Percentiles rank a stretch among this genome's conserved stretches.
phyloP scores from a whole-genome alignment of 2,888 invertebrate genomes.

The Agriotes lineatus region DNA sequence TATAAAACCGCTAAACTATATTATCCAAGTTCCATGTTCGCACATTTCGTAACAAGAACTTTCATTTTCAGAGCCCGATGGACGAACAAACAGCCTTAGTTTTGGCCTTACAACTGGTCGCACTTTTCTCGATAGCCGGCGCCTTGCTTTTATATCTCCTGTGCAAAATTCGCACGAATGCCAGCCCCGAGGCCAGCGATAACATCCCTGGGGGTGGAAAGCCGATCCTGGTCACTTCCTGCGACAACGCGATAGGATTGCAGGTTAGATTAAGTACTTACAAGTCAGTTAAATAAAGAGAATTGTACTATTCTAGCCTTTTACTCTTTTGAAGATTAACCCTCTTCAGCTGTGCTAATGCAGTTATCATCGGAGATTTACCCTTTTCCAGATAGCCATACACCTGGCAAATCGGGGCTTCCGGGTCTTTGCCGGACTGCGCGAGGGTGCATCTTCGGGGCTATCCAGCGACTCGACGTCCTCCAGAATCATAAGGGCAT shows the following conservation, averaged over 20 bases:
- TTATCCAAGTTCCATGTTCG: not conserved
- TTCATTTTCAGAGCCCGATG: constrained; percentile 66
- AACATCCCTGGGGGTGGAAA: constrained; percentile 74
- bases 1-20: not conserved
- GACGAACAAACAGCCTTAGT: constrained; percentile 86
- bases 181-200: constrained; percentile 64
- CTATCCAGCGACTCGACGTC: constrained; percentile 71
- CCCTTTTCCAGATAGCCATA: constrained; percentile 71
- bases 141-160: constrained; percentile 83
- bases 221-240: constrained; percentile 83
- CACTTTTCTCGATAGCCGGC: constrained; percentile 86
- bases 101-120: constrained; percentile 83
- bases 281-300: not conserved
- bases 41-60: not conserved
- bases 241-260: constrained; percentile 83
- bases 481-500: constrained; percentile 69
- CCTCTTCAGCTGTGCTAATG: too few relatives aligned
- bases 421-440: constrained; percentile 82
- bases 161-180: constrained; percentile 76
- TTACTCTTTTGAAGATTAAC: too few relatives aligned
- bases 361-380: too few relatives aligned
- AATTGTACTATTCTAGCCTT: too few relatives aligned
- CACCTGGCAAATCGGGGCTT: constrained; percentile 80
- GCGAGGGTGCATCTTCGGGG: constrained; percentile 70
- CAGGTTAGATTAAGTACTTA: constrained; percentile 68